phyloP scores from a whole-genome alignment of 2,113 vertebrate species.

The Prunella fulvescens region DNA sequence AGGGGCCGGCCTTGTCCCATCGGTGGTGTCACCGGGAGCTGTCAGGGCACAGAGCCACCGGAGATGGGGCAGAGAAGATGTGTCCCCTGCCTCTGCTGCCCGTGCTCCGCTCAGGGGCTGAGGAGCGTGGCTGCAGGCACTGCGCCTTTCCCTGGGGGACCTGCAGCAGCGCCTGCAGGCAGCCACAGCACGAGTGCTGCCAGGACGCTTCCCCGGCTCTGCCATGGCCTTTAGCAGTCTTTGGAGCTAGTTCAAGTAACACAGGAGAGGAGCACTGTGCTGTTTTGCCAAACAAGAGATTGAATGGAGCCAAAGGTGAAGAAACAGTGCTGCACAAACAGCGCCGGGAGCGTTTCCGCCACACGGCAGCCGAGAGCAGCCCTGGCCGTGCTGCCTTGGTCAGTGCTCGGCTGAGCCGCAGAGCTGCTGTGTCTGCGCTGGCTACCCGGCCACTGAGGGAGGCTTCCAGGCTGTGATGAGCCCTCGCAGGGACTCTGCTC shows the following conservation, averaged over 20 bases:
- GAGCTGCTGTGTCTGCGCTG: rapidly evolving
- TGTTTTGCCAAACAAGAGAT: conserved; percentile 17
- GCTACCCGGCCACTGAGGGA: rapidly evolving
- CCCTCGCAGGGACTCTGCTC: rapidly evolving
- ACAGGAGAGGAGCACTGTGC: not conserved
- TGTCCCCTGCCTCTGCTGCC: not conserved
- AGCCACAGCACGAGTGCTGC: rapidly evolving
- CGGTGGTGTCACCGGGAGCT: not conserved
- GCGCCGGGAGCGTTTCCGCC: rapidly evolving
- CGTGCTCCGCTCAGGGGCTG: rapidly evolving
- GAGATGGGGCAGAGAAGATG: not conserved
- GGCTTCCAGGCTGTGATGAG: not conserved
- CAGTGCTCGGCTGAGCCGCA: rapidly evolving
- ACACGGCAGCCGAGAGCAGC: not conserved
- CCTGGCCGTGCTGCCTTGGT: not conserved
- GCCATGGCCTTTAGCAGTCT: not conserved
- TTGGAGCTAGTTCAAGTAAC: conserved; percentile 17
- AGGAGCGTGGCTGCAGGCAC: not conserved
- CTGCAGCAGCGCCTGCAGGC: not conserved
- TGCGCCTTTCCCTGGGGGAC: not conserved
- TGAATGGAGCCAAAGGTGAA: not conserved
- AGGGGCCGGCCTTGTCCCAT: rapidly evolving
- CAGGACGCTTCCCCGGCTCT: not conserved
- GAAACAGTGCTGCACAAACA: not conserved
- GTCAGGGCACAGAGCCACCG: not conserved